Percentiles rank a stretch among this genome's conserved stretches.
Conservation (phyloP, 1,140 invertebrate genomes). For the Drosophila baimaii region DNA sequence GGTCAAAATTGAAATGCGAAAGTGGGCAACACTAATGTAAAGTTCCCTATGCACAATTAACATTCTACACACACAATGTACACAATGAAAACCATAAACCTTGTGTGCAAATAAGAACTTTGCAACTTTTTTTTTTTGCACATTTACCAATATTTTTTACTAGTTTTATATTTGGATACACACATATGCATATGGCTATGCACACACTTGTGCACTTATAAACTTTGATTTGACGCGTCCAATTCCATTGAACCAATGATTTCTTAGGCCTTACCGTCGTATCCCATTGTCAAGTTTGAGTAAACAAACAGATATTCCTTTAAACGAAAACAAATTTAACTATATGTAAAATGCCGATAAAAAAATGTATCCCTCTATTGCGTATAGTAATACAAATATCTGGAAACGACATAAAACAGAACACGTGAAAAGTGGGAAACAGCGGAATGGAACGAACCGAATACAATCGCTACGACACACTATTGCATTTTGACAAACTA, state of each 20-base stretch:
- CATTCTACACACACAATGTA: too few relatives aligned
- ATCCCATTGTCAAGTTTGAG: conserved; percentile 57
- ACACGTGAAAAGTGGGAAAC: conserved; percentile 61
- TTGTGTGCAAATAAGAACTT: not conserved
- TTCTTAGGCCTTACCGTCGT: conserved; percentile 56
- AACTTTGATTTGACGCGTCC: not conserved
- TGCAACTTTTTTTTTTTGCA: not conserved
- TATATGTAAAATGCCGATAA: conserved; percentile 64
- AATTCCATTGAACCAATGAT: conserved; percentile 11
- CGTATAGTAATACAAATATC: conserved; percentile 66
- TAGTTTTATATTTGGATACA: conserved; percentile 16
- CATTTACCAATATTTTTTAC: conserved; percentile 16
- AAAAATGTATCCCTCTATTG: conserved; percentile 68
- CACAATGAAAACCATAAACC: not conserved
- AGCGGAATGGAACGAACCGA: conserved; percentile 50
- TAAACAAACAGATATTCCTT: conserved; percentile 29
- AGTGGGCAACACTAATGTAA: not conserved
- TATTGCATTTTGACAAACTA: conserved; percentile 10
- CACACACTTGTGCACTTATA: conserved; percentile 14
- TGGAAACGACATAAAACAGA: conserved; percentile 73
- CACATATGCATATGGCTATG: conserved; percentile 18
- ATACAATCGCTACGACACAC: conserved; percentile 5
- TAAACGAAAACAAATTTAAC: conserved; percentile 54
- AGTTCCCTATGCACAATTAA: not conserved
- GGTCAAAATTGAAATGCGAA: conserved; percentile 20